Percentiles rank a stretch among this genome's conserved stretches.
These are phyloP conservation scores for Achroia grisella DNA, from an alignment of 1,140 invertebrate genomes.

Conservation along the genomic window DNA sequence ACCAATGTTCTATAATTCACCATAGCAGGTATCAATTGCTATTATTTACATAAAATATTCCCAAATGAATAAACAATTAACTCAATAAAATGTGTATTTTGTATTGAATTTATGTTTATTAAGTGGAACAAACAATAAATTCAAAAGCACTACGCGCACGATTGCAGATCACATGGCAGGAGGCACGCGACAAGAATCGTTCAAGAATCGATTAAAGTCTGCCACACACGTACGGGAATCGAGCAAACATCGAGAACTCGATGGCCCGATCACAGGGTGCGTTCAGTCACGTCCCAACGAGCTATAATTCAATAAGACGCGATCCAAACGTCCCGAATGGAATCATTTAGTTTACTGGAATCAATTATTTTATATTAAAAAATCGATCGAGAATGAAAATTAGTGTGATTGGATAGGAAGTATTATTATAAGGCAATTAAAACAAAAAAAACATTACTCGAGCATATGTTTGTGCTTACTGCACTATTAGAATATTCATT, in stretches of 20 bases:
- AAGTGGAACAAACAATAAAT: constrained; percentile 25
- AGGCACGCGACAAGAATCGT: constrained; percentile 39
- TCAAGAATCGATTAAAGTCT: constrained; percentile 54
- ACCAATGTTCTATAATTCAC: constrained; percentile 11
- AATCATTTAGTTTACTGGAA: constrained; percentile 36
- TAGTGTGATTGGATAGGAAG: no score
- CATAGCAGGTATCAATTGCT: not conserved
- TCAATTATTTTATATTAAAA: constrained; percentile 7
- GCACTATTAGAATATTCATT: no score
- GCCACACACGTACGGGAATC: constrained; percentile 42
- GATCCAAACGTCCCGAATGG: constrained; percentile 37
- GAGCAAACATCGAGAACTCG: constrained; percentile 45
- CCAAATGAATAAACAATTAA: no score
- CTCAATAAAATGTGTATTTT: no score
- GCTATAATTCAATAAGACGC: constrained; percentile 60
- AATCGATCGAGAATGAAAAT: constrained; percentile 2
- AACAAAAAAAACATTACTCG: no score
- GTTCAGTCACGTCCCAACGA: constrained; percentile 40
- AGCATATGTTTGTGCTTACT: no score
- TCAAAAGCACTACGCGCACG: constrained; percentile 23
- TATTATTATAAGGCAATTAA: no score
- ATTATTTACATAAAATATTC: no score
- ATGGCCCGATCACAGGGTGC: constrained; percentile 31
- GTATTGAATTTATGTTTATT: no score
- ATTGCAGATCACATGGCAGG: constrained; percentile 15